Base-by-base conservation (phyloP, 2,113 vertebrate genomes). In the Atractosteus spatula region DNA sequence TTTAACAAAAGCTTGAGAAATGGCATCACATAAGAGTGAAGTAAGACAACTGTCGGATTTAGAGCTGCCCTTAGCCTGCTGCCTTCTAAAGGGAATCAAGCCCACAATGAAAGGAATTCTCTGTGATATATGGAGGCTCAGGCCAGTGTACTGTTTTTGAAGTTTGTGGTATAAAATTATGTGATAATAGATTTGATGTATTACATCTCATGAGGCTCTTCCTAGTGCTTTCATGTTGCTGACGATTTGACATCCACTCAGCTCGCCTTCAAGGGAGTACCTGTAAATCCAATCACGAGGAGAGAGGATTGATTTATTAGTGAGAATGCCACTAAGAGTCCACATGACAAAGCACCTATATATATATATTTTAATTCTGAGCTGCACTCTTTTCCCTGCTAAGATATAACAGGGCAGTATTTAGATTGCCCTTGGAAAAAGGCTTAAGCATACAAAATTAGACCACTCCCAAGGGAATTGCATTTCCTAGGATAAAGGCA, bases 391-490 rank as follows among this genome's bases (percentile, higher is more conserved):
- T 65, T 29, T 8, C 12, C 29, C 3, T 10, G 41, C 62, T 65
- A 3, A 65, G 8, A 29, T 65, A 65, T 7, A 65, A 29, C 17
- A 41, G 12, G 8, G 29, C 62, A 65, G 29, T 80, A 84, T 14
- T 78, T 78, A 74, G 72, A 78, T 73, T 82, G 76, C 76, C 81
- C 81, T 83, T 84, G 80, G 79, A 79, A 78, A 82, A 72, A 78
- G 78, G 13, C 78, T 68, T 83, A 80, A 85, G 83, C 83, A 83
- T 72, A 76, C 82, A 80, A 81, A 84, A 85, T 82, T 82, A 83
- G 74, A 81, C 70, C 71, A 77, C 81, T 82, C 83, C 81, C 62
- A 43, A 59, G 75, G 84, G 78, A n/a, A 76, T 79, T 80, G 59
- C 76, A 75, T 79, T 81, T 81, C 84, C 72, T 72, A 70, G 71